Conservation (phyloP, 2,888 invertebrate genomes). For the Seira sanloemensis region DNA sequence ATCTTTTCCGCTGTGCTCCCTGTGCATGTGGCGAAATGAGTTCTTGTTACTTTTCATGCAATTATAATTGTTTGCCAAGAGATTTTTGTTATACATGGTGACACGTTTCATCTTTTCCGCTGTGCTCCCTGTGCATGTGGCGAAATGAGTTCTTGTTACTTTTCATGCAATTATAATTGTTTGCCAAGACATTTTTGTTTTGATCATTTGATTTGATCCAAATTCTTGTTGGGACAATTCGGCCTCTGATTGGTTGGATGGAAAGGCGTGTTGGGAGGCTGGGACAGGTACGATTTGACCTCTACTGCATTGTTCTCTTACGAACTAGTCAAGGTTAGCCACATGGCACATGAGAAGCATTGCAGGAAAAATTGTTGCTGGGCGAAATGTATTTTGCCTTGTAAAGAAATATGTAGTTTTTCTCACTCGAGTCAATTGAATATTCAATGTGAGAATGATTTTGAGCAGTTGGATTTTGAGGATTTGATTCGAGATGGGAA, state of each 20-base stretch:
- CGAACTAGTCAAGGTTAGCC: conserved; percentile 47
- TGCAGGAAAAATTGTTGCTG: too few relatives aligned
- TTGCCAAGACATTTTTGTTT: not conserved
- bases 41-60: not conserved
- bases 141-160: not conserved
- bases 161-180: not conserved
- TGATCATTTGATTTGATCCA: too few relatives aligned
- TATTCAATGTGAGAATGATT: too few relatives aligned
- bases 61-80: not conserved
- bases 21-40: not conserved
- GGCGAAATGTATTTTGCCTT: too few relatives aligned
- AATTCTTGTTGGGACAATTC: not conserved
- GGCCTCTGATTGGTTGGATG: conserved; percentile 36
- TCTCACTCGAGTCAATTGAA: too few relatives aligned
- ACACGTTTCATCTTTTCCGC: too few relatives aligned
- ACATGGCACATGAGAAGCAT: not conserved
- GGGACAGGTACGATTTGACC: not conserved
- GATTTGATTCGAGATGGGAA: too few relatives aligned
- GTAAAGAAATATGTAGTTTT: too few relatives aligned
- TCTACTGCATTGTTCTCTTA: not conserved
- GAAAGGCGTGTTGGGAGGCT: conserved; percentile 51
- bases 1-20: not conserved
- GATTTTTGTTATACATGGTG: too few relatives aligned
- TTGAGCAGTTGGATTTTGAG: too few relatives aligned
- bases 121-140: not conserved